A percentile compares a stretch with the other conserved stretches of the same genome.
Conservation (phyloP, 53 echinoderm and acorn worm species). For the Crossaster papposus region DNA sequence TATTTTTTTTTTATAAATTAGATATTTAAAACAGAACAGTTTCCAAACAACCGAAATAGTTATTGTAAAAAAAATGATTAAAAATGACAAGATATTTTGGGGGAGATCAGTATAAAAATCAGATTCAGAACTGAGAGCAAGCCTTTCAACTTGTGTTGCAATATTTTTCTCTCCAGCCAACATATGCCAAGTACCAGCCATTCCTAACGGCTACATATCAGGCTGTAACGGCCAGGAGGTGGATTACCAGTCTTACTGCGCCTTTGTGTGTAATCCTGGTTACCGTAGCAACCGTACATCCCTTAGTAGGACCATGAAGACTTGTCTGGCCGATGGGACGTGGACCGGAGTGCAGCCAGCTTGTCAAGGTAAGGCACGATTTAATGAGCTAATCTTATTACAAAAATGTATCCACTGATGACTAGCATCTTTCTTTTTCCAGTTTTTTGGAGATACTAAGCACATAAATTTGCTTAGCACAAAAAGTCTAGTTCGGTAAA, state of each 20-base stretch:
- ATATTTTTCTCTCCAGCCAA: conserved; percentile 47
- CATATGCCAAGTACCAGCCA: conserved; percentile 63
- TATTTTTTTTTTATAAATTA: too few species aligned
- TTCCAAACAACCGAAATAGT: too few species aligned
- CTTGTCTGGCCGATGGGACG: conserved; percentile 73
- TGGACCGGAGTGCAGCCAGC: conserved; percentile 70
- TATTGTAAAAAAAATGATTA: too few species aligned
- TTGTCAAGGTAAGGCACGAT: conserved; percentile 65
- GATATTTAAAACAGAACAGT: too few species aligned
- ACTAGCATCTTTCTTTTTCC: too few species aligned
- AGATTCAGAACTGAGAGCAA: background rate
- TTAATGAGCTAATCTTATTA: too few species aligned
- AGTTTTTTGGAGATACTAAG: too few species aligned
- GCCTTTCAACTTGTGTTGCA: background rate
- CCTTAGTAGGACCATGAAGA: conserved; percentile 47
- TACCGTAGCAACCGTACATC: conserved; percentile 52
- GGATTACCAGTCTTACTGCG: conserved; percentile 73
- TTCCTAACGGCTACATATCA: conserved; percentile 67
- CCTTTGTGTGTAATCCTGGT: conserved; percentile 75
- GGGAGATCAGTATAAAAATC: too few species aligned
- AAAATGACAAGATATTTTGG: background rate
- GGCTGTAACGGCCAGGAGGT: conserved; percentile 54
- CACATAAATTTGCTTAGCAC: too few species aligned
- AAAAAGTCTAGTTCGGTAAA: too few species aligned
- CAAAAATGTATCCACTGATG: too few species aligned